Percentiles rank a stretch among this genome's conserved stretches.
Evolutionary conservation across 2,797 vertebrate genomes (phyloP).

Genomic region (Dipus sagitta): DNA sequence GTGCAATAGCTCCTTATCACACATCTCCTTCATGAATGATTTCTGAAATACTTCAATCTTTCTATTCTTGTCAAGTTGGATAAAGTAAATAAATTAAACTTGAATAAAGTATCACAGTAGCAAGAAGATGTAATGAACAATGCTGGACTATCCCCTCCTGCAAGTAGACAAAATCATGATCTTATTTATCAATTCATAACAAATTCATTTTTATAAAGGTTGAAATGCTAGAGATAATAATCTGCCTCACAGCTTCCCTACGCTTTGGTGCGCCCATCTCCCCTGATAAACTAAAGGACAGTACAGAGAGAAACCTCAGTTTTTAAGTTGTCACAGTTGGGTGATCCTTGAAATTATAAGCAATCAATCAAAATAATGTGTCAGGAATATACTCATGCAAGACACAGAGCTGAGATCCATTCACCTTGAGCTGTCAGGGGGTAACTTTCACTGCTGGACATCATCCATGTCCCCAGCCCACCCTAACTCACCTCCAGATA

Average conservation of each 20-base stretch:
- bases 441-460: neutral
- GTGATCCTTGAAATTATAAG: neutral
- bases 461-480: too few species aligned
- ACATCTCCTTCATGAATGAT: neutral
- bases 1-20: neutral
- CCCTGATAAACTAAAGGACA: slow-evolving; percentile 41
- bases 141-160: neutral
- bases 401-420: neutral
- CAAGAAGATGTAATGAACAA: neutral
- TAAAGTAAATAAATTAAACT: slow-evolving; percentile 23
- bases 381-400: neutral
- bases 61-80: neutral
- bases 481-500: neutral
- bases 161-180: neutral
- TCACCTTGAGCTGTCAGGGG: neutral
- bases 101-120: neutral
- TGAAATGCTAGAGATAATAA: neutral
- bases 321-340: neutral
- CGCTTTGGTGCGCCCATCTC: neutral
- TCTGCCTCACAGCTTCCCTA: slow-evolving; percentile 12
- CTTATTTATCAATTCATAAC: neutral
- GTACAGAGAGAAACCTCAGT: slow-evolving; percentile 1
- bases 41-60: neutral
- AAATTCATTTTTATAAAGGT: neutral
- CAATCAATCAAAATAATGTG: neutral